A percentile compares a stretch with the other conserved stretches of the same genome.
These are phyloP conservation scores for Callaeas wilsoni DNA, from an alignment of 2,113 vertebrate genomes.

Conservation along the genomic window DNA sequence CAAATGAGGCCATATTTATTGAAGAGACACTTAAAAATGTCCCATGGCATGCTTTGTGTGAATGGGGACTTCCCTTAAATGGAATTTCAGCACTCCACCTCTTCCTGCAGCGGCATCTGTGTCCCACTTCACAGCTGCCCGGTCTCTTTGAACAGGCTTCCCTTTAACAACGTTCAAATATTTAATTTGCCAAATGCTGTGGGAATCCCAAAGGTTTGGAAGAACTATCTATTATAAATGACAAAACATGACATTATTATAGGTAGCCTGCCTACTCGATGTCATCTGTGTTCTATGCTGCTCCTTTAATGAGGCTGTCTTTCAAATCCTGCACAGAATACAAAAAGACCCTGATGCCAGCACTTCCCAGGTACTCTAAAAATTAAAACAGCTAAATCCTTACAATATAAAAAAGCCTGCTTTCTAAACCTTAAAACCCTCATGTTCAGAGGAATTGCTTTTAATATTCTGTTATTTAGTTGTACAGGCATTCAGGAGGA, in stretches of 20 bases:
- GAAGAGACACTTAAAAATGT: not conserved
- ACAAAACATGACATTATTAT: conserved; percentile 54
- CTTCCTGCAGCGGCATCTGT: not conserved
- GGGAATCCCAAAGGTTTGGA: conserved; percentile 53
- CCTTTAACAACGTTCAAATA: conserved; percentile 1
- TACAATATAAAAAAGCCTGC: not conserved
- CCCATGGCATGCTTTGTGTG: not conserved
- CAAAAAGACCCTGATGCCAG: conserved; percentile 22
- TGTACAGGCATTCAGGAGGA: not conserved
- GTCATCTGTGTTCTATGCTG: conserved; percentile 16
- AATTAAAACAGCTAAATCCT: conserved; percentile 42
- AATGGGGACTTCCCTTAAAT: not conserved
- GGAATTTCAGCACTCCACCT: not conserved
- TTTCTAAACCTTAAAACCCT: conserved; percentile 9
- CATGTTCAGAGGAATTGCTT: conserved; percentile 17
- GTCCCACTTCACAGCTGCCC: not conserved
- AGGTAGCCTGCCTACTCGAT: conserved; percentile 49
- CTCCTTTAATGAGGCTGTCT: conserved; percentile 47
- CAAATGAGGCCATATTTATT: not conserved
- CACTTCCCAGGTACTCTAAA: conserved; percentile 44
- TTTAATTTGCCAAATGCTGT: conserved; percentile 32
- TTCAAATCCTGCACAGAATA: not conserved
- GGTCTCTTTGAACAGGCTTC: not conserved
- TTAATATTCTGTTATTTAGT: conserved; percentile 60
- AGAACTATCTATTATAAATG: conserved; percentile 38